phyloP scores from a whole-genome alignment of 1,140 invertebrate genomes.

The Coelopa frigida region DNA sequence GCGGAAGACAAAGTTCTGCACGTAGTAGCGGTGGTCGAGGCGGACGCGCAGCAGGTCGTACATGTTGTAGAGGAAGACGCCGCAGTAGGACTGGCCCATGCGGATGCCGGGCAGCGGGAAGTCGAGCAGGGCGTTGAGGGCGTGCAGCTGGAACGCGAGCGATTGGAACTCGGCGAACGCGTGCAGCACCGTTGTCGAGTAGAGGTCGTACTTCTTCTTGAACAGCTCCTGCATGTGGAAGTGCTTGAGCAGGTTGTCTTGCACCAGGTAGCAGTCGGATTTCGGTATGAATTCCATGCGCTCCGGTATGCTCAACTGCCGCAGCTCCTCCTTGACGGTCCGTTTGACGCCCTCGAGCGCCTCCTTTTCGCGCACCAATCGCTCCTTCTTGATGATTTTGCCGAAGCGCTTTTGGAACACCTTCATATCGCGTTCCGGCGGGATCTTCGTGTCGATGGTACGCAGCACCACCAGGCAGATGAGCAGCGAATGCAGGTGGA shows the following conservation, averaged over 20 bases:
- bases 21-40: slow-evolving; percentile 47
- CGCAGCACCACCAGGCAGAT: slow-evolving; percentile 54
- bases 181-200: slow-evolving; percentile 55
- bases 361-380: slow-evolving; percentile 26
- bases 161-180: slow-evolving; percentile 66
- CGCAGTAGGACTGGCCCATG: slow-evolving; percentile 58
- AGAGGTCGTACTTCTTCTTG: slow-evolving; percentile 52
- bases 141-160: slow-evolving; percentile 53
- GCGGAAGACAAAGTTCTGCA: slow-evolving; percentile 47
- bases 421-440: slow-evolving; percentile 45
- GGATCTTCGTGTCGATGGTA: slow-evolving; percentile 55
- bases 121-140: slow-evolving; percentile 58
- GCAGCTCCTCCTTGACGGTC: slow-evolving; percentile 18
- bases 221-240: slow-evolving; percentile 58
- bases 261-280: slow-evolving; percentile 54
- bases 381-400: slow-evolving; percentile 29
- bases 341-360: slow-evolving; percentile 22
- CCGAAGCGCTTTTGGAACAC: slow-evolving; percentile 44
- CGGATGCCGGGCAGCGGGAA: slow-evolving; percentile 49
- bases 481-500: slow-evolving; percentile 55
- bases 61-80: slow-evolving; percentile 67
- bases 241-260: slow-evolving; percentile 54
- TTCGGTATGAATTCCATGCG: slow-evolving; percentile 47
- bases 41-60: slow-evolving; percentile 52
- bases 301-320: slow-evolving; percentile 35